Evolutionary conservation across 2,888 invertebrate genomes (phyloP).

Genomic region (Microctonus hyperodae): DNA sequence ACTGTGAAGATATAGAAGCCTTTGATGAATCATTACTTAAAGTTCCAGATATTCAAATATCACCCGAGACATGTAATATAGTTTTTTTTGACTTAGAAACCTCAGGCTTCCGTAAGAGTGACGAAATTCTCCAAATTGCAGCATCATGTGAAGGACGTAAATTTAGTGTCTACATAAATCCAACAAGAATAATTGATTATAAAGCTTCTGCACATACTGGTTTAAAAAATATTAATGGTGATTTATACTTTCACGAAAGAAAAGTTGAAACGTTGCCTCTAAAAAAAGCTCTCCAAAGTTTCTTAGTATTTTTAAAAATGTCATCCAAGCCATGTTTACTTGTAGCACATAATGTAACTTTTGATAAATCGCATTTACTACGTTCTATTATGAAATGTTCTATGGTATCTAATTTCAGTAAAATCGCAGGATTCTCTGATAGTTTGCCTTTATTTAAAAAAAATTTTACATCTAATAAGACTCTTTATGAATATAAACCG

Average conservation of each 20-base stretch:
- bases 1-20: not conserved
- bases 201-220: constrained; percentile 20
- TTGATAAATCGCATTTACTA: constrained; percentile 32
- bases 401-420: constrained; percentile 11
- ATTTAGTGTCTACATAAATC: constrained; percentile 24
- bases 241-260: not conserved
- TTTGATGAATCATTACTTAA: constrained; percentile 21
- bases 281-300: constrained; percentile 16
- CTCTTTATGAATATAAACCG: too few species aligned
- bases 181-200: constrained; percentile 8
- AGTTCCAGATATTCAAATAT: constrained; percentile 14
- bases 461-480: not conserved
- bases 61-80: constrained; percentile 16
- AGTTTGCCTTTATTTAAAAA: not conserved
- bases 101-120: constrained; percentile 15
- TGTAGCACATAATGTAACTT: constrained; percentile 26
- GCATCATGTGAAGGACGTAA: constrained; percentile 23
- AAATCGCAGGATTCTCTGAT: constrained; percentile 8
- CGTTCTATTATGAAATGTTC: constrained; percentile 1
- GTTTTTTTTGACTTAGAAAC: constrained; percentile 26
- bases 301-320: constrained; percentile 8
- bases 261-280: constrained; percentile 18
- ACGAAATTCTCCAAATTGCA: constrained; percentile 30
- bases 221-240: constrained; percentile 22
- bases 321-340: constrained; percentile 17